Percentiles rank a stretch among this genome's conserved stretches.
phyloP scores from a whole-genome alignment of 2,113 vertebrate genomes.

The Pseudonaja textilis region DNA sequence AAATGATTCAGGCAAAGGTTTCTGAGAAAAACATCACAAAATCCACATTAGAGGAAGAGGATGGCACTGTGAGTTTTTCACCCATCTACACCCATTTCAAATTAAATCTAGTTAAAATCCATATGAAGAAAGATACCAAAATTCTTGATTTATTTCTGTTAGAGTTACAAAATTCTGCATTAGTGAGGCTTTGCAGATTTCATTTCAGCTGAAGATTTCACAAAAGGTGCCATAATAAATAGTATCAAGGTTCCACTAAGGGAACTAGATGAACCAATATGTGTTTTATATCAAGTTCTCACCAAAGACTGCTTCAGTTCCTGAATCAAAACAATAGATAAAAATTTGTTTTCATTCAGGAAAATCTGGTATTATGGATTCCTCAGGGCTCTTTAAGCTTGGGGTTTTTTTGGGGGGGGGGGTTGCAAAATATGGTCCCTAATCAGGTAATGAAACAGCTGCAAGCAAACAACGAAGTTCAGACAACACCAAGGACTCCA shows the following conservation, averaged over 20 bases:
- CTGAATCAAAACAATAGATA: background rate
- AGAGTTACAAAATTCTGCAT: background rate
- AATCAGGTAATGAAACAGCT: background rate
- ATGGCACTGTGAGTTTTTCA: background rate
- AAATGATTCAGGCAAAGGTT: conserved; percentile 16
- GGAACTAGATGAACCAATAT: background rate
- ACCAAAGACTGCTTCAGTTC: background rate
- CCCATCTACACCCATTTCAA: background rate
- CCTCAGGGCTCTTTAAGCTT: background rate
- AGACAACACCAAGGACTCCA: background rate
- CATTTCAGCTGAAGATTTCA: background rate
- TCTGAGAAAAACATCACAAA: conserved; percentile 11
- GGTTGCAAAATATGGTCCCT: background rate
- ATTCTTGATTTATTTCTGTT: background rate
- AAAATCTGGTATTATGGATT: background rate
- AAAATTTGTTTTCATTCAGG: background rate
- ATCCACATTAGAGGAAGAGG: background rate
- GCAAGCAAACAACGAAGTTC: background rate
- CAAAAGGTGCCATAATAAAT: background rate
- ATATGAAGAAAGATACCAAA: background rate
- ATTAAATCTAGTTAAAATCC: background rate
- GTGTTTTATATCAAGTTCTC: background rate
- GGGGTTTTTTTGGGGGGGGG: too few relatives aligned
- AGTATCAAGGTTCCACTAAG: background rate
- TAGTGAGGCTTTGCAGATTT: background rate